These are phyloP conservation scores for Linepithema humile DNA, from an alignment of 1,140 invertebrate genomes.

Conservation along the genomic window DNA sequence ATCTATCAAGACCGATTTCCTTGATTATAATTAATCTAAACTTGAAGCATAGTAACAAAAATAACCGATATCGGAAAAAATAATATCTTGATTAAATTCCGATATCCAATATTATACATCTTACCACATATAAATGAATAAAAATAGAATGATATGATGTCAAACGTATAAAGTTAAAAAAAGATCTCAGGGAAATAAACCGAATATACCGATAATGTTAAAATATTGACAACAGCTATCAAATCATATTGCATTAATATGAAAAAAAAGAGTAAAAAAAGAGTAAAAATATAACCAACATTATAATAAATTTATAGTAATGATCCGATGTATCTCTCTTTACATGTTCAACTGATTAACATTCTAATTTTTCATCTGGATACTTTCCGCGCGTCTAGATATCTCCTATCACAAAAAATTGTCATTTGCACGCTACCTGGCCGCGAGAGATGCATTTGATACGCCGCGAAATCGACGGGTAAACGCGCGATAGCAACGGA, in stretches of 20 bases:
- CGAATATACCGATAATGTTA: not conserved
- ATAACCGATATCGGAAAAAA: conserved; percentile 37
- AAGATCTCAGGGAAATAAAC: not conserved
- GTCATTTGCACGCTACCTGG: conserved; percentile 41
- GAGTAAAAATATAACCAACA: too few species aligned
- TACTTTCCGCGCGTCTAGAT: too few species aligned
- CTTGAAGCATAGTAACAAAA: conserved; percentile 8
- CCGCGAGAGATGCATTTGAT: conserved; percentile 18
- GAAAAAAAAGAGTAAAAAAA: too few species aligned
- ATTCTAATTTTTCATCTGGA: not conserved
- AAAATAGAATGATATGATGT: conserved; percentile 1
- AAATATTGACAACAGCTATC: not conserved
- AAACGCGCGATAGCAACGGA: conserved; percentile 24
- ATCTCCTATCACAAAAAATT: not conserved
- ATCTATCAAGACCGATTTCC: not conserved
- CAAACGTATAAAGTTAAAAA: conserved; percentile 9
- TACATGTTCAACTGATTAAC: not conserved
- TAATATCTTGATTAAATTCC: conserved; percentile 18
- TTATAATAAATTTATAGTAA: too few species aligned
- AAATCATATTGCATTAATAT: too few species aligned
- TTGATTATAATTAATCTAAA: not conserved
- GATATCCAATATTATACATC: conserved; percentile 13
- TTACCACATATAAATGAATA: conserved; percentile 11
- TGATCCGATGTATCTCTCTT: too few species aligned
- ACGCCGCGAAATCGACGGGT: conserved; percentile 51